Evolutionary conservation across 2,888 invertebrate genomes (phyloP).

Genomic region (Omphaloscelis lunosa): DNA sequence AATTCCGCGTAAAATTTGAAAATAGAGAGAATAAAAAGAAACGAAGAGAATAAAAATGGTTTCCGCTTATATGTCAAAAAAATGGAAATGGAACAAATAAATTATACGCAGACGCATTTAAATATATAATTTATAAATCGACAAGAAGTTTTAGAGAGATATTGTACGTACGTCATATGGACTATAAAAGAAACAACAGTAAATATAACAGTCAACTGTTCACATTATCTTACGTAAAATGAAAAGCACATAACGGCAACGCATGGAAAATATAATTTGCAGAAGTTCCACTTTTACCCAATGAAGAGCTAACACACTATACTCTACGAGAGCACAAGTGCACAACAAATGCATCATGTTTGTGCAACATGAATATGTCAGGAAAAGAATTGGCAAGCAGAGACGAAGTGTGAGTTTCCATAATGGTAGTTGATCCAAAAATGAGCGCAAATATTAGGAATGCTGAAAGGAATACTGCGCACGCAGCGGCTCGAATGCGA

Average conservation of each 20-base stretch:
- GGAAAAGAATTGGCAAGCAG: background rate
- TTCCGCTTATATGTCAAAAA: conserved; percentile 17
- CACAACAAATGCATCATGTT: background rate
- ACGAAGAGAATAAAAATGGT: background rate
- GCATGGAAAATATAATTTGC: background rate
- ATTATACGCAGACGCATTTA: background rate
- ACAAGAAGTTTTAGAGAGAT: background rate
- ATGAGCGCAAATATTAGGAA: background rate
- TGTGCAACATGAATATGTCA: background rate
- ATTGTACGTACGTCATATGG: conserved; percentile 13
- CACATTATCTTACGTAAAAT: conserved; percentile 12
- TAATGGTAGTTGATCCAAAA: background rate
- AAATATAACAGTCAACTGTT: conserved; percentile 32
- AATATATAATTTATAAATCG: conserved; percentile 1
- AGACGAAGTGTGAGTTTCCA: no score
- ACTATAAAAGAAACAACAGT: conserved; percentile 15
- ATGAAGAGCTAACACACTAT: background rate
- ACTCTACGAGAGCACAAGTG: no score
- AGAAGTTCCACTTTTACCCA: conserved; percentile 22
- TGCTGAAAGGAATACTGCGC: background rate
- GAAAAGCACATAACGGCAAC: conserved; percentile 2
- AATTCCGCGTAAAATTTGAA: background rate
- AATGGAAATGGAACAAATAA: conserved; percentile 4
- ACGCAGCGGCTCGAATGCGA: no score
- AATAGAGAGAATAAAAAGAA: background rate